Evolutionary conservation across 2,113 vertebrate genomes (phyloP), one percentile per base, ranked within the genome.

Genomic region (Pardalotus punctatus): DNA sequence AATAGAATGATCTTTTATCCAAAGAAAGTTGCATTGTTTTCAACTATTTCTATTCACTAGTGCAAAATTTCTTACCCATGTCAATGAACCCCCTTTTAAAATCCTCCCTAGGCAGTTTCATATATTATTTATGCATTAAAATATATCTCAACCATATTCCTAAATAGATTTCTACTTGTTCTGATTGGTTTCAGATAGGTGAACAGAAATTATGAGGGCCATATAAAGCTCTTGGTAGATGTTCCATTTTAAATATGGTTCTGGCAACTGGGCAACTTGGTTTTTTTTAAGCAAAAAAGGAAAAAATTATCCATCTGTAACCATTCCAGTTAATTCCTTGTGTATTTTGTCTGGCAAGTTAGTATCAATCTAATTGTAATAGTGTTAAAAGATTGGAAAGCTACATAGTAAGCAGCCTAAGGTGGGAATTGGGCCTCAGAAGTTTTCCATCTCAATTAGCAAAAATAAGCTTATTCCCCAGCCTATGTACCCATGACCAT

Each of bases 301-400:
- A 5, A 10, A 8, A 67, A 69, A 21, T 1, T 94, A 96, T 58
- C 76, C 40, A 88, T 97, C 97, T 98, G 90, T 96, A 94, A 95
- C 95, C 66, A 93, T 96, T 97, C 94, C 91, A 97, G 93, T 94
- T 98, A 97, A 97, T 97, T 95, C 81, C 80, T 92, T 96, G 79
- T 97, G 74, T 71, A 94, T 90, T 97, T 98, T 97, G 51, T 94
- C 96, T 98, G 97, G 96, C 97, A 95, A 92, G 88, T 58, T 84
- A 90, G 64, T 83, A 94, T 87, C 92, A 96, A 97, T 94, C 90
- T 94, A 95, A 95, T 81, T 98, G 73, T 91, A 94, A 95, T 95
- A 95, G 91, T 85, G 88, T 97, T 96, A 95, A 97, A 97, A 91
- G 78, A 93, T 92, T 97, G 96, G 95, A 91, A 97, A 60, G 71